Conservation (phyloP, 2,888 invertebrate species). For the Micropterix aruncella region DNA sequence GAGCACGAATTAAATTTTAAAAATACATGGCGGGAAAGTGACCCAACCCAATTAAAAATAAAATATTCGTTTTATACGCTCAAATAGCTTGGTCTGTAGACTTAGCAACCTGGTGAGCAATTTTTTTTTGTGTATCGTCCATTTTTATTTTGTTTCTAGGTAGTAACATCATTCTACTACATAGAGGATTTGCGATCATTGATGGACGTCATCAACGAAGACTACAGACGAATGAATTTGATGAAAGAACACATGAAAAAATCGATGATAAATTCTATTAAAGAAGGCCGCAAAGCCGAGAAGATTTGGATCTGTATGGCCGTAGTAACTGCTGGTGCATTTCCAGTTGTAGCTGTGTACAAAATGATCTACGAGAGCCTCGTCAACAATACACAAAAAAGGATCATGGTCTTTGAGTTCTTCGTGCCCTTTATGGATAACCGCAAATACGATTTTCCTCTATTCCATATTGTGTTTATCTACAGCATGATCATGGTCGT, state of each 20-base stretch:
- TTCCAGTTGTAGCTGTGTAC: neutral
- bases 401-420: neutral
- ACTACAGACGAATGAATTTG: neutral
- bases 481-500: neutral
- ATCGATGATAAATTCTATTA: neutral
- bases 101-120: too few species aligned
- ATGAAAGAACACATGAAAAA: neutral
- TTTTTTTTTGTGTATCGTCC: too few species aligned
- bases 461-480: neutral
- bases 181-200: neutral
- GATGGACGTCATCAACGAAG: neutral
- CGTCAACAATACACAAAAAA: neutral
- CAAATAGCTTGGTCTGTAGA: too few species aligned
- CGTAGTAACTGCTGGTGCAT: neutral
- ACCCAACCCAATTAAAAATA: too few species aligned
- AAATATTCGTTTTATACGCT: too few species aligned
- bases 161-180: neutral
- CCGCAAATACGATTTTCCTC: neutral
- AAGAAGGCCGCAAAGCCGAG: neutral
- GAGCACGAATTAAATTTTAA: too few species aligned
- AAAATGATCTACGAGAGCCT: neutral
- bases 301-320: neutral
- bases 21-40: too few species aligned
- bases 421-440: neutral
- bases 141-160: too few species aligned